Percentiles rank a stretch among this genome's conserved stretches.
Evolutionary conservation across 2,797 vertebrate genomes (phyloP).

Genomic region (Myripristis jacobus): DNA sequence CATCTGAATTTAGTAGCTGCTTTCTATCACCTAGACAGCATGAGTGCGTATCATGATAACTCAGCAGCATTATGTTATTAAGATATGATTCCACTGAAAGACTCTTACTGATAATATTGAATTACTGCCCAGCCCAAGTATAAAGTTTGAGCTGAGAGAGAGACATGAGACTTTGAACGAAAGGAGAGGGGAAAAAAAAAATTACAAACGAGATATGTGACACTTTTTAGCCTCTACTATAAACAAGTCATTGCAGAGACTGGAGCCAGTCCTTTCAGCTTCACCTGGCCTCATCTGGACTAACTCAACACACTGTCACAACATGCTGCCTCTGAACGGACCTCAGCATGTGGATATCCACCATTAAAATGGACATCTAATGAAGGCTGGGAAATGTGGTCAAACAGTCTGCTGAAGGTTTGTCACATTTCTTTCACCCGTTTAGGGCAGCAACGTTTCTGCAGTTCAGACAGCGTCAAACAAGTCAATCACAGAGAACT

Average conservation of each 20-base stretch:
- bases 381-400: neutral
- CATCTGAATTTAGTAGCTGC: no score
- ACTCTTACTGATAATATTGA: neutral
- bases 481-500: neutral
- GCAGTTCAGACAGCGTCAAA: neutral
- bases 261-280: constrained; percentile 8
- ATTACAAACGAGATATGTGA: constrained; percentile 4
- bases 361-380: neutral
- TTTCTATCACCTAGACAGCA: no score
- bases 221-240: constrained; percentile 18
- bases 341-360: neutral
- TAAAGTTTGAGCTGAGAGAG: neutral
- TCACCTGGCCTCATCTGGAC: constrained; percentile 6
- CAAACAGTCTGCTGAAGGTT: neutral
- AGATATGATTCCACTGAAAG: no score
- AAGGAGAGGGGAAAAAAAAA: constrained; percentile 29
- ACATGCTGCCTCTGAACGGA: neutral
- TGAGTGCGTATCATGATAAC: no score
- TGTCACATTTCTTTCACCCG: neutral
- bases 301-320: neutral
- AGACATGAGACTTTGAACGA: constrained; percentile 42
- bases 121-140: neutral
- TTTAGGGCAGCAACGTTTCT: neutral
- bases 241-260: constrained; percentile 35
- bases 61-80: no score